Base-by-base conservation (phyloP, 2,797 vertebrate genomes). In the Brachyalestes nurse region DNA sequence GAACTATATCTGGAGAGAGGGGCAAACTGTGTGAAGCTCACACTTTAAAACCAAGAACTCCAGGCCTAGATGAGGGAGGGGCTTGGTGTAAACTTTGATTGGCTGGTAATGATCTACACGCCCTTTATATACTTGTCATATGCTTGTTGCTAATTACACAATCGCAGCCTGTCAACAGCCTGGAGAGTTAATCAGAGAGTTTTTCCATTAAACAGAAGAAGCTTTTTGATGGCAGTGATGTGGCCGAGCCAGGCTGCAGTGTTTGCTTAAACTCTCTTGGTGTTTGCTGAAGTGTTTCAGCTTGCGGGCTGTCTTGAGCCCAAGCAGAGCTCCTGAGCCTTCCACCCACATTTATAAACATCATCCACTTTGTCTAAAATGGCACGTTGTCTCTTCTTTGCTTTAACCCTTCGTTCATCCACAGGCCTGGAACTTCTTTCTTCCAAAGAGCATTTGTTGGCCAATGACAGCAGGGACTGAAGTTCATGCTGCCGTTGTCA, bases 251-350 rank as follows among this genome's bases (percentile, higher is more conserved):
- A 6, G 10, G 40, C 66, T 53, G 69, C 62, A 38, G 80, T 64
- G 74, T 84, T 82, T 83, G 75, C 77, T 67, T 85, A 61, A 79
- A 67, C 72, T 75, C 72, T 65, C 45, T 40, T 69, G 76, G 60
- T 73, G 75, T 87, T 80, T 87, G 84, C 86, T 73, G 70, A 82
- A 83, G 77, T 85, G 82, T 69, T 83, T 82, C 23, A 82, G 57
- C 80, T 71, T 62, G 66, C 57, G 79, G 85, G 69, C 25, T 64
- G 1, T 13, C 14, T 9, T 85, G 88, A 90, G 75, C 78, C 70
- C 84, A 80, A 84, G 71, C 87, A 85, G 88, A 73, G 47, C 53
- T 65, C 85, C 55, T 47, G 45, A 28, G 70, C 71, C 82, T 85
- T 81, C 86, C 64, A 72, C 42, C 71, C 81, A n/a, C 57, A 72